Percentiles rank a stretch among this genome's conserved stretches.
phyloP scores from a whole-genome alignment of 1,140 invertebrate species.

The Pectinophora gossypiella region DNA sequence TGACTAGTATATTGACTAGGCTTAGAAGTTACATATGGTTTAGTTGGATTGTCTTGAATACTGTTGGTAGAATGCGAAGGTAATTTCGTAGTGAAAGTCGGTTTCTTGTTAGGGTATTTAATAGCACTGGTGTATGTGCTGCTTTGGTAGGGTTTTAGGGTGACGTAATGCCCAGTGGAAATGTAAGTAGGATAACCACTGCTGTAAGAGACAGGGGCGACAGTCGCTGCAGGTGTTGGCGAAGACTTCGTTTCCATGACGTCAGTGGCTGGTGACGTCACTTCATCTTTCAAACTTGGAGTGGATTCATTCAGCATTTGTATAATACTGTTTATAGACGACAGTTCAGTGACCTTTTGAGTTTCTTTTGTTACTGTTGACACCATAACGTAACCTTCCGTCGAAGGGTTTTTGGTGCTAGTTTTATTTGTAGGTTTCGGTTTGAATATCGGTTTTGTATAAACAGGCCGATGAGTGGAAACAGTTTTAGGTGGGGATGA shows the following conservation, averaged over 20 bases:
- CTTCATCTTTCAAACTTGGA: slow-evolving; percentile 50
- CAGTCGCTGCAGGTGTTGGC: slow-evolving; percentile 41
- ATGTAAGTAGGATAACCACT: slow-evolving; percentile 65
- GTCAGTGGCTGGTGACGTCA: slow-evolving; percentile 38
- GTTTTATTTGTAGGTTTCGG: slow-evolving; percentile 51
- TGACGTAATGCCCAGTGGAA: slow-evolving; percentile 60
- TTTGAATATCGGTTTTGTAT: slow-evolving; percentile 62
- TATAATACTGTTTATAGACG: slow-evolving; percentile 79
- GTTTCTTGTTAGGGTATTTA: not conserved
- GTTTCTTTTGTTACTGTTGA: slow-evolving; percentile 55
- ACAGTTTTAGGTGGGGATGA: slow-evolving; percentile 45
- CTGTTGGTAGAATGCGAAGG: slow-evolving; percentile 34
- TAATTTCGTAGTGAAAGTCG: slow-evolving; percentile 14
- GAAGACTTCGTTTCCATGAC: slow-evolving; percentile 61
- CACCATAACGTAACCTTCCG: slow-evolving; percentile 53
- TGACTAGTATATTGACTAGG: slow-evolving; percentile 61
- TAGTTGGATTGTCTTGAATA: slow-evolving; percentile 5
- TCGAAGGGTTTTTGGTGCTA: slow-evolving; percentile 31
- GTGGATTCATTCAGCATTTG: slow-evolving; percentile 79
- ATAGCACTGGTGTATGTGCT: slow-evolving; percentile 7
- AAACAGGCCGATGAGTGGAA: slow-evolving; percentile 55
- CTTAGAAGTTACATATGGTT: slow-evolving; percentile 31
- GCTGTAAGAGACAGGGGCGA: slow-evolving; percentile 59
- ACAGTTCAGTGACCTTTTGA: slow-evolving; percentile 66
- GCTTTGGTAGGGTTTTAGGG: slow-evolving; percentile 44